Evolutionary conservation across 2,888 invertebrate genomes (phyloP).

Genomic region (Drosophila tanythrix): DNA sequence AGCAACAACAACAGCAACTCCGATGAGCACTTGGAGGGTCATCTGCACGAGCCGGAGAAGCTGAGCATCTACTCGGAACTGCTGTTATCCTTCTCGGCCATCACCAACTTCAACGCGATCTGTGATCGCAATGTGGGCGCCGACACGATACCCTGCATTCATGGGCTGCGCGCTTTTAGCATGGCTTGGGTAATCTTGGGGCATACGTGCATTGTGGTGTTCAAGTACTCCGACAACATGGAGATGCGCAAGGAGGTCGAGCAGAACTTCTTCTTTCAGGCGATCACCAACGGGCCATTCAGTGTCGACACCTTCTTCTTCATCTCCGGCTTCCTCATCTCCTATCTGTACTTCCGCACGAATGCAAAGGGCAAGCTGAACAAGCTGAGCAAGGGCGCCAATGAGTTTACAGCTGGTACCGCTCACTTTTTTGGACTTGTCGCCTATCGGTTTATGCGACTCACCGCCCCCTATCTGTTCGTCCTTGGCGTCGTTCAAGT

Average conservation of each 20-base stretch:
- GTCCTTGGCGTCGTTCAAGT: slow-evolving; percentile 93
- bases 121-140: slow-evolving; percentile 92
- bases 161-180: slow-evolving; percentile 88
- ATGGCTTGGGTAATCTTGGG: slow-evolving; percentile 91
- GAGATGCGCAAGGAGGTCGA: slow-evolving; percentile 90
- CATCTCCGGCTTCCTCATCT: slow-evolving; percentile 92
- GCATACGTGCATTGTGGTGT: slow-evolving; percentile 91
- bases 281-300: slow-evolving; percentile 91
- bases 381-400: slow-evolving; percentile 87
- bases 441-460: slow-evolving; percentile 90
- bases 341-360: slow-evolving; percentile 93
- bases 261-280: slow-evolving; percentile 92
- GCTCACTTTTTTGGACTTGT: slow-evolving; percentile 91
- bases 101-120: slow-evolving; percentile 91
- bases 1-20: slow-evolving; percentile 85
- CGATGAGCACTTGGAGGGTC: slow-evolving; percentile 87
- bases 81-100: slow-evolving; percentile 91
- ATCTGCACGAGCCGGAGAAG: slow-evolving; percentile 86
- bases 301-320: slow-evolving; percentile 94
- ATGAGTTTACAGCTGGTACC: slow-evolving; percentile 87
- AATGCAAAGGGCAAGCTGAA: slow-evolving; percentile 91
- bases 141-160: slow-evolving; percentile 92
- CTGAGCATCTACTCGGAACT: slow-evolving; percentile 86
- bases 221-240: slow-evolving; percentile 94
- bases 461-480: slow-evolving; percentile 93